A percentile compares a stretch with the other conserved stretches of the same genome.
Evolutionary conservation across 2,888 invertebrate species (phyloP).

Genomic region (Parnassius glacialis): DNA sequence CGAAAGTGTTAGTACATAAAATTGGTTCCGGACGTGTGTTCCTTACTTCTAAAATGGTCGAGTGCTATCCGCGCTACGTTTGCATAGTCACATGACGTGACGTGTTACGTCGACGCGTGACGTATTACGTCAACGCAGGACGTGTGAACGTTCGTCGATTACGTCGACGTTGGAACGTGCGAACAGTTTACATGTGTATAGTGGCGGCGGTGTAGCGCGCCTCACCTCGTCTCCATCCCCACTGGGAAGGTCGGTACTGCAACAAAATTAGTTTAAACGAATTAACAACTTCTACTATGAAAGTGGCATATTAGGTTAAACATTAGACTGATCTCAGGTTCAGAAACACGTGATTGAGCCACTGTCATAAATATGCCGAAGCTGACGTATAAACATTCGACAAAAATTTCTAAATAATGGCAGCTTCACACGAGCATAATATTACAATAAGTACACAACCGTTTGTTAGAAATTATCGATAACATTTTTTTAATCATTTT

Average conservation of each 20-base stretch:
- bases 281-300: too few relatives aligned
- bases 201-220: slow-evolving; percentile 97
- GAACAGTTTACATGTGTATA: slow-evolving; percentile 89
- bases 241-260: slow-evolving; percentile 97
- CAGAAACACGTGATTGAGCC: too few relatives aligned
- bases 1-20: too few relatives aligned
- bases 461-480: too few relatives aligned
- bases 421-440: too few relatives aligned
- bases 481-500: too few relatives aligned
- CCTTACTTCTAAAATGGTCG: neutral
- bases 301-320: too few relatives aligned
- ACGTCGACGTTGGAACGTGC: neutral
- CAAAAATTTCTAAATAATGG: too few relatives aligned
- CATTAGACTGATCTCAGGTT: too few relatives aligned
- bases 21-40: slow-evolving; percentile 3
- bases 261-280: slow-evolving; percentile 10
- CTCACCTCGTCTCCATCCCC: slow-evolving; percentile 95
- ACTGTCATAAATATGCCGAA: too few relatives aligned
- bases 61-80: slow-evolving; percentile 18
- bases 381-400: too few relatives aligned
- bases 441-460: too few relatives aligned
- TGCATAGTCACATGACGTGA: slow-evolving; percentile 4
- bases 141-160: slow-evolving; percentile 4
- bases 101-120: slow-evolving; percentile 4
- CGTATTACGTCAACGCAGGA: neutral